Conservation (phyloP, 2,888 invertebrate species). For the Lottia scabra region DNA sequence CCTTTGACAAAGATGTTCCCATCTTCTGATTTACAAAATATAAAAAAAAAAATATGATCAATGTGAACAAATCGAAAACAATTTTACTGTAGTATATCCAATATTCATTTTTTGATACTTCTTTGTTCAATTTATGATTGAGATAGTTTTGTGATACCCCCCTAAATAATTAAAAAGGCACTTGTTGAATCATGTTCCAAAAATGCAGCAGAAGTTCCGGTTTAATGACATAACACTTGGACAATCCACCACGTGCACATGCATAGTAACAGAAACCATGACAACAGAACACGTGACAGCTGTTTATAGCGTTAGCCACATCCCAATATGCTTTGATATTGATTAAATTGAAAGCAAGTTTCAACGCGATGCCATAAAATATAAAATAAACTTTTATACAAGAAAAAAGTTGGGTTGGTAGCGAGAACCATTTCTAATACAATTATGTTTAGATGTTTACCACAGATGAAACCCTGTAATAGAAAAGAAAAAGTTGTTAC, state of each 20-base stretch:
- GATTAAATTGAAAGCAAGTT: constrained; percentile 16
- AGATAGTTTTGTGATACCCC: background rate
- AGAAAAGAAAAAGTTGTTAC: constrained; percentile 1
- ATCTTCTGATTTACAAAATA: no score
- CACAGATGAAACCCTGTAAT: background rate
- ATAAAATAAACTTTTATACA: constrained; percentile 16
- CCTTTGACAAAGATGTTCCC: no score
- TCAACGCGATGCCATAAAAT: constrained; percentile 23
- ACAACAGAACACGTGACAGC: background rate
- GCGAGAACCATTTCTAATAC: background rate
- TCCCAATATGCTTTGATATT: background rate
- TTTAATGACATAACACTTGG: background rate
- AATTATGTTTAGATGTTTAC: no score
- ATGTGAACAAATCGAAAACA: no score
- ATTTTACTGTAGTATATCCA: no score
- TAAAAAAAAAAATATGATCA: no score
- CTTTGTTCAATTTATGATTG: no score
- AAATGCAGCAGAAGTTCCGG: background rate
- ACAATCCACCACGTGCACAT: background rate
- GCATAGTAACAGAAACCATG: background rate
- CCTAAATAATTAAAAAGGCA: background rate
- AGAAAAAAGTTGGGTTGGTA: constrained; percentile 1
- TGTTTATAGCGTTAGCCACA: background rate
- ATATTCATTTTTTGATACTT: no score
- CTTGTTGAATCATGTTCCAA: constrained; percentile 5